Percentiles rank a stretch among this genome's conserved stretches.
phyloP scores from a whole-genome alignment of 2,888 invertebrate species.

The Torymus auratus region DNA sequence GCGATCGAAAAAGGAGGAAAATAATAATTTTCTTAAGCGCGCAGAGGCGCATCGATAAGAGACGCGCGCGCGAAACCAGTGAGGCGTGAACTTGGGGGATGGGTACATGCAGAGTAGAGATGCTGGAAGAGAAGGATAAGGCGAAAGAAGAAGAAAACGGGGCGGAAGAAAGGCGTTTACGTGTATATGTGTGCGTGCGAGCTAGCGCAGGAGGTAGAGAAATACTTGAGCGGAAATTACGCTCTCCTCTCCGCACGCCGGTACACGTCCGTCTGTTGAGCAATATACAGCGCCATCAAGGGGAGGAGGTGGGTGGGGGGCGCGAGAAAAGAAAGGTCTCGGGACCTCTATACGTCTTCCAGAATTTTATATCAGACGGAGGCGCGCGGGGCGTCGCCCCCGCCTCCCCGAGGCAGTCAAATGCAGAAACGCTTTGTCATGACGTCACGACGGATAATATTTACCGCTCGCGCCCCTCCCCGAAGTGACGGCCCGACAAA shows the following conservation, averaged over 20 bases:
- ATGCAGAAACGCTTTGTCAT: no score
- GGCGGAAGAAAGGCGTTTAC: neutral
- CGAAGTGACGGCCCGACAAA: no score
- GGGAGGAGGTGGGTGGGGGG: neutral
- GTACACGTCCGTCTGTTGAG: constrained; percentile 64
- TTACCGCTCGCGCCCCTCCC: no score
- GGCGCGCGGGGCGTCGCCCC: no score
- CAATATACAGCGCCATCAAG: constrained; percentile 52
- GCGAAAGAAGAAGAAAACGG: constrained; percentile 2
- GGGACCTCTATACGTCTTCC: no score
- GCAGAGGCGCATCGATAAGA: no score
- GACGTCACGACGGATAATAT: no score
- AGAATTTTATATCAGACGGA: no score
- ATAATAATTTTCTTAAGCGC: constrained; percentile 12
- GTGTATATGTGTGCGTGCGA: neutral
- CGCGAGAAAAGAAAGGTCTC: no score
- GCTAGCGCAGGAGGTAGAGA: constrained; percentile 48
- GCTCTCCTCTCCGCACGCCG: constrained; percentile 64
- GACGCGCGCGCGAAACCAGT: neutral
- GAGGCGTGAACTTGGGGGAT: neutral
- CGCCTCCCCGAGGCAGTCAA: no score
- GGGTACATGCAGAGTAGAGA: neutral
- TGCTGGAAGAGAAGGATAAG: neutral
- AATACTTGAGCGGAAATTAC: constrained; percentile 71
- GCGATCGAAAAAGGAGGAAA: constrained; percentile 1